These are phyloP conservation scores for Bombus sylvicola DNA, from an alignment of 1,140 invertebrate genomes.

Conservation along the genomic window DNA sequence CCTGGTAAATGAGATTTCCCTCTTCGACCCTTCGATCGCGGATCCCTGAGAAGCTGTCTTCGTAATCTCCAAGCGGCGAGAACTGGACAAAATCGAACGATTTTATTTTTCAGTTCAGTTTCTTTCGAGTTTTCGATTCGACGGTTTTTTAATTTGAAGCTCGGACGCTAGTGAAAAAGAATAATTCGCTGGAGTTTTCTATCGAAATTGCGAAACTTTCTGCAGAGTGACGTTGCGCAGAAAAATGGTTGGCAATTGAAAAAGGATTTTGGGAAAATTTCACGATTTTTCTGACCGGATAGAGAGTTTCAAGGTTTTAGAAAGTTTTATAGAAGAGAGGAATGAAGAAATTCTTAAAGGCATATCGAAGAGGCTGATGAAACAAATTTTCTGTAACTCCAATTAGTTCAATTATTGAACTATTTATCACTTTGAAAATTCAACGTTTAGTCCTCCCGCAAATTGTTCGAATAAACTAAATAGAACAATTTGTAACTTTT, in stretches of 20 bases:
- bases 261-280: no score
- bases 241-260: no score
- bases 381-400: no score
- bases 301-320: no score
- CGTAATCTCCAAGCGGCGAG: no score
- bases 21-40: no score
- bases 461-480: not conserved
- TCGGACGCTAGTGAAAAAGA: not conserved
- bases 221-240: no score
- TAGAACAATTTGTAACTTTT: not conserved
- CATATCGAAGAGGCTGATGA: no score
- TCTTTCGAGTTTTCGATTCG: not conserved
- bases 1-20: conserved; percentile 28
- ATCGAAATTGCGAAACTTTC: not conserved
- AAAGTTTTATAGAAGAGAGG: no score
- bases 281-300: no score
- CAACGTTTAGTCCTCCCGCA: not conserved
- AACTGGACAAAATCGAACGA: not conserved
- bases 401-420: no score
- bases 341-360: no score
- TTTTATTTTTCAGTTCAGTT: not conserved
- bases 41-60: not conserved
- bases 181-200: not conserved
- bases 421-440: not conserved
- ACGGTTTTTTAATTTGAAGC: not conserved